These are phyloP conservation scores for Phocoena sinus DNA, from an alignment of 2,113 vertebrate species.

Conservation along the genomic window DNA sequence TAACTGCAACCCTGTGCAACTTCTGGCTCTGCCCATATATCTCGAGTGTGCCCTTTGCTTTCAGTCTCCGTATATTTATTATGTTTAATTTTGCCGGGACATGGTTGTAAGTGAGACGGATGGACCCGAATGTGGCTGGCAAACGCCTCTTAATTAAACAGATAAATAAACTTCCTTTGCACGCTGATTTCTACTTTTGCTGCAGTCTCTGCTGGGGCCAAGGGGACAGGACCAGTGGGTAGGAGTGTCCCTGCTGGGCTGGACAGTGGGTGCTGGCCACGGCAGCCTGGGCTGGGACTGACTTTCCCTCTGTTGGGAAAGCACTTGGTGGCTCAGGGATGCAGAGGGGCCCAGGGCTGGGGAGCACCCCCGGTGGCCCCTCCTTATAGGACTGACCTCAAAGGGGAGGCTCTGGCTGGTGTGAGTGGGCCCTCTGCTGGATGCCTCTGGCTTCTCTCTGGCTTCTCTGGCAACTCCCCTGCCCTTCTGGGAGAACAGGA, in stretches of 20 bases:
- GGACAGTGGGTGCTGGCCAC: neutral
- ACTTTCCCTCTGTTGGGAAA: neutral
- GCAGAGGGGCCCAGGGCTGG: neutral
- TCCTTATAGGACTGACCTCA: neutral
- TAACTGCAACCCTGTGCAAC: slow-evolving; percentile 76
- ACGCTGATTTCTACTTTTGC: slow-evolving; percentile 56
- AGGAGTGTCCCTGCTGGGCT: neutral
- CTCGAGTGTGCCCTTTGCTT: slow-evolving; percentile 80
- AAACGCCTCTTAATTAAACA: slow-evolving; percentile 84
- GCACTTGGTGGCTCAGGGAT: neutral
- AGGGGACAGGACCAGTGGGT: neutral
- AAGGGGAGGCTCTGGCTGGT: neutral
- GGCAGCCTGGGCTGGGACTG: neutral
- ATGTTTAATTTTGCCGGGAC: slow-evolving; percentile 83
- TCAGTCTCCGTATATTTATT: slow-evolving; percentile 81
- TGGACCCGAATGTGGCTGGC: slow-evolving; percentile 77
- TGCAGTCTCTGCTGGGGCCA: slow-evolving; percentile 55
- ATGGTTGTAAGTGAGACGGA: slow-evolving; percentile 82
- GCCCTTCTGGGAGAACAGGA: neutral
- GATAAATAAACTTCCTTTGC: slow-evolving; percentile 84
- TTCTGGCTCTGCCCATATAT: slow-evolving; percentile 73
- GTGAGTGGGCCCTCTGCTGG: slow-evolving; percentile 50
- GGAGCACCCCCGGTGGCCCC: neutral
- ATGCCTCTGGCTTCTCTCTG: neutral
- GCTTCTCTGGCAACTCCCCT: neutral